A percentile compares a stretch with the other conserved stretches of the same genome.
phyloP scores from a whole-genome alignment of 1,140 invertebrate genomes.

The Arctopsyche grandis region DNA sequence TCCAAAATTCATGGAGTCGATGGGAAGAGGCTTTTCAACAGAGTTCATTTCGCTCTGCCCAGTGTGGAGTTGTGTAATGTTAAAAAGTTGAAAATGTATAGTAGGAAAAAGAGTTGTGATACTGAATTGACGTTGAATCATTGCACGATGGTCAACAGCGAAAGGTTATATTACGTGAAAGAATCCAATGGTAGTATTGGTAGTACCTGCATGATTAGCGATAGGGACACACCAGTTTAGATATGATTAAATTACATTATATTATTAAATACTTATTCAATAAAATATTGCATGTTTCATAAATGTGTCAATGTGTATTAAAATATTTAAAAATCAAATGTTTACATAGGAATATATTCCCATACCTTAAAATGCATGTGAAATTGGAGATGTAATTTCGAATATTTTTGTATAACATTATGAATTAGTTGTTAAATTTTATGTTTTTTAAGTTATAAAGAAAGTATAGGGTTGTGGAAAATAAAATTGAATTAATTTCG shows the following conservation, averaged over 20 bases:
- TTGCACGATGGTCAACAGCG: neutral
- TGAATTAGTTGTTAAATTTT: too few species aligned
- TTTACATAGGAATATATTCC: too few species aligned
- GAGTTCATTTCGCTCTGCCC: constrained; percentile 32
- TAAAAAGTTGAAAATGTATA: constrained; percentile 9
- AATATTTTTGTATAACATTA: too few species aligned
- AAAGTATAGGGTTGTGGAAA: too few species aligned
- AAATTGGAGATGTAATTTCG: too few species aligned
- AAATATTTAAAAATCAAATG: too few species aligned
- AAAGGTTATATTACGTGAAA: constrained; percentile 25
- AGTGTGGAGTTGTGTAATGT: constrained; percentile 21
- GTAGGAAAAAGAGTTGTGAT: constrained; percentile 34
- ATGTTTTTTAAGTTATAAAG: too few species aligned
- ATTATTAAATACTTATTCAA: neutral
- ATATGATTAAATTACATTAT: neutral
- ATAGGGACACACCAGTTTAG: constrained; percentile 29
- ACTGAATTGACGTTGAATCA: constrained; percentile 23
- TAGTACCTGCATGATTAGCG: constrained; percentile 2
- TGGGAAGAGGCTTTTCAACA: constrained; percentile 29
- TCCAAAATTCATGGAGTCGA: neutral
- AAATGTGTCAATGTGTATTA: too few species aligned
- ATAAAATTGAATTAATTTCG: too few species aligned
- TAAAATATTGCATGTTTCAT: neutral
- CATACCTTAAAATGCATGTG: too few species aligned
- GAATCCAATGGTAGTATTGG: constrained; percentile 22